Conservation (phyloP, 2,797 vertebrate genomes). For the Meda fulgida region DNA sequence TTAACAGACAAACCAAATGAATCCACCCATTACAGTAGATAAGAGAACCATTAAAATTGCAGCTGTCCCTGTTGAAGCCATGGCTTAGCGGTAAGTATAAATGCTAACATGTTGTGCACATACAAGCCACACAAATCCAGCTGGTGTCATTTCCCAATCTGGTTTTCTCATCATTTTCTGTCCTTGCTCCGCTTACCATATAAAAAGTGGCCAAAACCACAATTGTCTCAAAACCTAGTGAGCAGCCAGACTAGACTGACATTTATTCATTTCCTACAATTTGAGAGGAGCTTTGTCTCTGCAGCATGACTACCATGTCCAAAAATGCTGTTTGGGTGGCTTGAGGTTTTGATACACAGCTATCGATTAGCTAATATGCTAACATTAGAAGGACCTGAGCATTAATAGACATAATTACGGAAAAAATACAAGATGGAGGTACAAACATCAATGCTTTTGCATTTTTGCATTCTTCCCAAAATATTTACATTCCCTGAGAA, state of each 20-base stretch:
- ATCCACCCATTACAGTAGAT: conserved; percentile 26
- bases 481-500: too few relatives aligned
- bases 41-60: conserved; percentile 7
- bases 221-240: neutral
- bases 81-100: neutral
- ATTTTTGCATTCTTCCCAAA: too few relatives aligned
- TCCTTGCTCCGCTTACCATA: neutral
- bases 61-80: neutral
- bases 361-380: neutral
- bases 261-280: neutral
- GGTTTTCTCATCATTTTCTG: neutral
- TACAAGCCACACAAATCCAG: neutral
- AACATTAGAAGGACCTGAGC: neutral
- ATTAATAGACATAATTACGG: neutral
- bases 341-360: neutral
- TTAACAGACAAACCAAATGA: conserved; percentile 9
- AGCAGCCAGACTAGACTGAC: neutral
- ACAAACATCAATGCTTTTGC: too few relatives aligned
- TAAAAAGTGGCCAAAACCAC: neutral
- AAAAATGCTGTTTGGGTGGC: neutral
- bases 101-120: neutral
- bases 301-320: neutral
- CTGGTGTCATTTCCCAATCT: neutral
- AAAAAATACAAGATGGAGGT: neutral
- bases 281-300: neutral